Base-by-base conservation (phyloP, 1,140 invertebrate genomes). In the Hesperophylax magnus region DNA sequence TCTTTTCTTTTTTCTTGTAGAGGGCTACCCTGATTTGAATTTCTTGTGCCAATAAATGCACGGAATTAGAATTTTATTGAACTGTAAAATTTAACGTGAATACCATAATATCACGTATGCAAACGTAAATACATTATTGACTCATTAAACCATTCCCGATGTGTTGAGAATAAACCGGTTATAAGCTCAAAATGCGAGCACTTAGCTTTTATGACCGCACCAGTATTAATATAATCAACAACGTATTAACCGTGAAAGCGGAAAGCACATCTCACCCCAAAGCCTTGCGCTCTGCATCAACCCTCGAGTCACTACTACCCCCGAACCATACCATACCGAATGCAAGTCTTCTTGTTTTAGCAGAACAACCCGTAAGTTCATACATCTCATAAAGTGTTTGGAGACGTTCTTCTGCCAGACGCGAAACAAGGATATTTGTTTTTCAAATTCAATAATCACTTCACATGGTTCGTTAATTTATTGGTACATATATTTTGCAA, bases 161-260 rank as follows among this genome's bases (percentile, higher is more conserved):
- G 39, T 47, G 39, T 47, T 47, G 39, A 47, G 39, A 1, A 47
- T 14, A 47, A 47, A 47, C 39, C 9, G 39, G 39, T 14, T 47
- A 47, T 47, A 14, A 47, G 39, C 39, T 47, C 9, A 47, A 47
- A 47, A 47, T 11, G 39, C 3, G 18, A 61, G 58, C 18, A 61
- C 81, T 80, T 83, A 63, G 67, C 78, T 83, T 82, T 83, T 80
- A 83, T 67, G 58, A 58, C 56, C 58, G 31, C 15, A 24, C 67
- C 76, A 60, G 77, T 80, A 83, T 83, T 83, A 79, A 65, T 31
- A 74, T 77, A 82, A 80, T 82, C 79, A 79, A 79, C 81, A 80
- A 83, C 72, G 72, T 80, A 83, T 83, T 80, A 83, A 77, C 56
- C 18, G 61, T 67, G 60, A 65, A 75, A 77, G 77, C 39, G n/a